These are phyloP conservation scores for Steromphala cineraria DNA, from an alignment of 2,888 invertebrate genomes.

Conservation along the genomic window DNA sequence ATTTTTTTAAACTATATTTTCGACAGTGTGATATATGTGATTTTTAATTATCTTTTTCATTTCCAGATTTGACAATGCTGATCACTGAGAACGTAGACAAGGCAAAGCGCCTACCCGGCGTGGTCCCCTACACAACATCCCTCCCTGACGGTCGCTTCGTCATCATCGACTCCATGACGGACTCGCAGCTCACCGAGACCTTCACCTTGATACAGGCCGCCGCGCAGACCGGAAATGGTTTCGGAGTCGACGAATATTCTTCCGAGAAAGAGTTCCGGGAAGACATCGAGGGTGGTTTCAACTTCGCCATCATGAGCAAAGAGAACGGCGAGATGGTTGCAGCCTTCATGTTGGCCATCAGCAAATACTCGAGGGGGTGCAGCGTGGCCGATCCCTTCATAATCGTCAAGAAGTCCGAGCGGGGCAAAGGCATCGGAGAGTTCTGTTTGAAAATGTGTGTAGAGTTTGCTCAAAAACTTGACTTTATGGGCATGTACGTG, in stretches of 20 bases:
- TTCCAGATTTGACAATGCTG: neutral
- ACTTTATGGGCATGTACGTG: constrained; percentile 47
- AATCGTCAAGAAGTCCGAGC: constrained; percentile 42
- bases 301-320: constrained; percentile 45
- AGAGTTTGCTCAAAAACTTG: constrained; percentile 42
- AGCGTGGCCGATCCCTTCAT: constrained; percentile 49
- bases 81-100: constrained; percentile 17
- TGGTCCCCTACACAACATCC: constrained; percentile 40
- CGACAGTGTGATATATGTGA: too few species aligned
- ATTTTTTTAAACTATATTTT: too few species aligned
- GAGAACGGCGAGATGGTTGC: constrained; percentile 43
- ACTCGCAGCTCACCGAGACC: constrained; percentile 51
- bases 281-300: constrained; percentile 43
- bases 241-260: constrained; percentile 48
- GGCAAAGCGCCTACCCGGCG: constrained; percentile 25
- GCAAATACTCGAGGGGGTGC: constrained; percentile 44
- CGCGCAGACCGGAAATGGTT: constrained; percentile 48
- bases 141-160: constrained; percentile 41
- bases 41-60: too few species aligned
- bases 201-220: constrained; percentile 47
- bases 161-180: constrained; percentile 50
- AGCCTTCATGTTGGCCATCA: constrained; percentile 45
- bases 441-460: constrained; percentile 42
- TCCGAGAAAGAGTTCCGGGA: constrained; percentile 42
- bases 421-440: constrained; percentile 48